Percentiles rank a stretch among this genome's conserved stretches.
Conservation (phyloP, 92 coral and sea anemone genomes). For the Scolanthus callimorphus region DNA sequence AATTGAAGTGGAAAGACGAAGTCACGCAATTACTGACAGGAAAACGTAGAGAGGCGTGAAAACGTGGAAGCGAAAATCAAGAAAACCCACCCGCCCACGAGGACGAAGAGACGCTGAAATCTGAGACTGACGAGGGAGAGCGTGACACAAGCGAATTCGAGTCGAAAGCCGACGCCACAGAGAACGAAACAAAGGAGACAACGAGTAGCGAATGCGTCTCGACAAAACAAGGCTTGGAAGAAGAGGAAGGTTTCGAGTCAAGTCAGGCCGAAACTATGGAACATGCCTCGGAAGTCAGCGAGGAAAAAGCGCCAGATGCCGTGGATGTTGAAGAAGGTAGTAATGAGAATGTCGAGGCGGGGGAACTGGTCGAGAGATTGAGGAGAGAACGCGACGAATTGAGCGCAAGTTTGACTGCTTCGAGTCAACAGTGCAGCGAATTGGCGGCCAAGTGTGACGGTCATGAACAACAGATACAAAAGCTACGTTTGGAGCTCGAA, state of each 20-base stretch:
- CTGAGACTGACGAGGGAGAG: conserved; percentile 1
- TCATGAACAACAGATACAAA: conserved; percentile 29
- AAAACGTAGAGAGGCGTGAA: background rate
- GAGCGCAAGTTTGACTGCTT: background rate
- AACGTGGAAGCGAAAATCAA: too few species aligned
- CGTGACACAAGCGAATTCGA: conserved; percentile 20
- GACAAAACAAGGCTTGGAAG: background rate
- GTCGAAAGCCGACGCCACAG: conserved; percentile 4
- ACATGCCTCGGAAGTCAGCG: background rate
- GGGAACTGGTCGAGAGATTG: background rate
- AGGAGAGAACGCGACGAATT: conserved; percentile 1
- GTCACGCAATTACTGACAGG: background rate
- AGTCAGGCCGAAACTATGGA: too few species aligned
- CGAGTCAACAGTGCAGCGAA: conserved; percentile 23
- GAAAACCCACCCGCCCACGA: too few species aligned
- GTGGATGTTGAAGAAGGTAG: background rate
- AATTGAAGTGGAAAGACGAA: background rate
- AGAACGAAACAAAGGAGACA: background rate
- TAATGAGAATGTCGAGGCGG: background rate
- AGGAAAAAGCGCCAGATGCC: background rate
- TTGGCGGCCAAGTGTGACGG: conserved; percentile 16
- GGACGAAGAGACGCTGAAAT: too few species aligned
- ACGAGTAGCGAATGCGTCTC: background rate
- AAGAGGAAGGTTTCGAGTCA: background rate
- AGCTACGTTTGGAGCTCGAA: conserved; percentile 25